Base-by-base conservation (phyloP, 1,140 invertebrate genomes). In the Drosophila arizonae region DNA sequence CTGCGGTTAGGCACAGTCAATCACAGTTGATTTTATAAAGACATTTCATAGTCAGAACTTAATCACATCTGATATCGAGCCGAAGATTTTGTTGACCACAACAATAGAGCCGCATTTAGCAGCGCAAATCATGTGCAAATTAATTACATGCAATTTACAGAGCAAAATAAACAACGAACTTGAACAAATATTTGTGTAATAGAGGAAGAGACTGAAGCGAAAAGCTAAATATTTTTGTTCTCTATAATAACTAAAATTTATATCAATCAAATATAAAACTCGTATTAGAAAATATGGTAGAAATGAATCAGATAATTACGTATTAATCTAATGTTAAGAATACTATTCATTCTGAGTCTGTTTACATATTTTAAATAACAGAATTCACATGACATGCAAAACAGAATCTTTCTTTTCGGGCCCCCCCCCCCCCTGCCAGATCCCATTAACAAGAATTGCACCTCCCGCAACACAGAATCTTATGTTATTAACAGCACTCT, bases 21-120 rank as follows among this genome's bases (percentile, higher is more conserved):
- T 21, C 36, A 69, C 21, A 63, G 63, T 60, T 36, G 26, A 62
- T 46, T 30, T 46, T 30, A 30, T 48, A 17, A 70, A 80, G 78
- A 73, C 64, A 61, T 66, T 81, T 70, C 61, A 69, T 48, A 52
- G 64, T 69, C 52, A 85, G 70, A 79, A 85, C 50, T 80, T 71
- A 84, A 84, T 85, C 77, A 80, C 72, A 48, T 50, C 51, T 54
- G 41, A 15, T 55, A 48, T 57, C 15, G 54, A 41, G 46, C 21
- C 64, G 75, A 68, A 51, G 55, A 62, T 50, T 17, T 48, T 41
- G 8, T 1, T 3, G 61, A 64, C 81, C 81, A 87, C 81, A 85
- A 81, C 61, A 85, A 75, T 56, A 36, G 50, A 5, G 54, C 81
- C 78, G 81, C 78, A 17, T 48, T 65, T 62, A 9, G 11, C 5